Percentiles rank a stretch among this genome's conserved stretches.
These are phyloP conservation scores for Orchesella cincta DNA, from an alignment of 1,140 invertebrate genomes.

Conservation along the genomic window DNA sequence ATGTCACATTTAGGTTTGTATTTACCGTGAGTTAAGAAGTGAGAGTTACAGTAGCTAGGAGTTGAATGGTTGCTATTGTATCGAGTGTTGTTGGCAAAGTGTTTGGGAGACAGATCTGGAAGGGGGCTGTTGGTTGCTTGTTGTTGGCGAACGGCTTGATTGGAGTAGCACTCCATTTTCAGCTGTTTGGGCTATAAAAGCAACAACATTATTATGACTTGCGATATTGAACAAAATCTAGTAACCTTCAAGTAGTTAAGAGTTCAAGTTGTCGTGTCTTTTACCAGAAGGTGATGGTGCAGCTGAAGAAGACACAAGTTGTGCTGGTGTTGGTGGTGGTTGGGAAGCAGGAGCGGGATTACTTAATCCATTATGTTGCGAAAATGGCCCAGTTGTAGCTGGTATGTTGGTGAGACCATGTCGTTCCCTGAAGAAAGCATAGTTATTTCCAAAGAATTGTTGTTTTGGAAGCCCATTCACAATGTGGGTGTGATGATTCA, in stretches of 20 bases:
- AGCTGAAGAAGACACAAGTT: neutral
- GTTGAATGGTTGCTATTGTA: no score
- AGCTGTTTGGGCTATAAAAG: neutral
- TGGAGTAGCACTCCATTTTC: no score
- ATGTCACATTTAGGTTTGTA: no score
- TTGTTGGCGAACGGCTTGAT: no score
- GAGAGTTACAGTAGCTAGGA: no score
- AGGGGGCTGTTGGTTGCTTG: no score
- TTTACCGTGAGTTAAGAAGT: no score
- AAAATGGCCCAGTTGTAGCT: neutral
- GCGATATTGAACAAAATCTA: no score
- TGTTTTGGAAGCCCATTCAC: neutral
- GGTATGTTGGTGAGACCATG: neutral
- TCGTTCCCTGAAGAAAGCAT: neutral
- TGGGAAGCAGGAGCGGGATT: neutral
- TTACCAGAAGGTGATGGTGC: neutral
- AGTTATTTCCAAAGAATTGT: slow-evolving; percentile 26
- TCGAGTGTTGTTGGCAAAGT: no score
- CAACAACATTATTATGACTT: neutral
- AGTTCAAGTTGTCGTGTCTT: neutral
- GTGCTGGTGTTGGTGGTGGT: neutral
- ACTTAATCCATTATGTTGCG: neutral
- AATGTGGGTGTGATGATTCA: slow-evolving; percentile 23
- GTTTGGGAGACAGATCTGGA: no score
- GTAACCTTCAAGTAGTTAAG: no score